phyloP scores from a whole-genome alignment of 2,797 vertebrate species.

The Psittacula derbiana region DNA sequence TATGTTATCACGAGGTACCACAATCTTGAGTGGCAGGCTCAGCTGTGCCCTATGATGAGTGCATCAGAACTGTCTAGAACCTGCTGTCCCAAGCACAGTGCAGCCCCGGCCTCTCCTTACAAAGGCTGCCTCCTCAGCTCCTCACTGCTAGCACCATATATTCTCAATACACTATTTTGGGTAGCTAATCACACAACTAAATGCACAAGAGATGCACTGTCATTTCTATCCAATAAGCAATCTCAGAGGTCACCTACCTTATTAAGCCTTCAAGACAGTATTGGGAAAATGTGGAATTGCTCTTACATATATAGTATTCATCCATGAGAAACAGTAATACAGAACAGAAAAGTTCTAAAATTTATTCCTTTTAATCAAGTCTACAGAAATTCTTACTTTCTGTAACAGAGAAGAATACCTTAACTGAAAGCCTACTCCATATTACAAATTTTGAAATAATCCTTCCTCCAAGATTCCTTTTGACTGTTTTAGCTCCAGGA shows the following conservation, averaged over 20 bases:
- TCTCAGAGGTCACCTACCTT: not conserved
- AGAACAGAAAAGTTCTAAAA: not conserved
- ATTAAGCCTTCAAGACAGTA: not conserved
- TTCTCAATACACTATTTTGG: not conserved
- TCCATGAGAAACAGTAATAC: not conserved
- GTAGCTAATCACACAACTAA: not conserved
- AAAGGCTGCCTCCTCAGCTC: not conserved
- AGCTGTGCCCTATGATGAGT: rapidly evolving
- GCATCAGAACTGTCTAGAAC: not conserved
- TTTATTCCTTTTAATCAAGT: not conserved
- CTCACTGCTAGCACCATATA: rapidly evolving
- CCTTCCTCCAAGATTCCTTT: not conserved
- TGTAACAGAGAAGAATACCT: not conserved
- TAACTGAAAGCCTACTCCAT: not conserved
- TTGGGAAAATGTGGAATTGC: not conserved
- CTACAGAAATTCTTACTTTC: not conserved
- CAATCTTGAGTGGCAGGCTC: not conserved
- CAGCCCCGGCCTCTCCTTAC: not conserved
- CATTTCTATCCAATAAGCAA: not conserved
- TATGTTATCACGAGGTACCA: not conserved
- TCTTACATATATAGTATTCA: not conserved
- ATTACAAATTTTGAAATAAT: not conserved
- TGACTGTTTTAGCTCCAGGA: not conserved
- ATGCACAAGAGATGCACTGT: not conserved
- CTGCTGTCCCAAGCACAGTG: rapidly evolving